These are phyloP conservation scores for Falco columbarius DNA, from an alignment of 2,797 vertebrate genomes.

Conservation along the genomic window DNA sequence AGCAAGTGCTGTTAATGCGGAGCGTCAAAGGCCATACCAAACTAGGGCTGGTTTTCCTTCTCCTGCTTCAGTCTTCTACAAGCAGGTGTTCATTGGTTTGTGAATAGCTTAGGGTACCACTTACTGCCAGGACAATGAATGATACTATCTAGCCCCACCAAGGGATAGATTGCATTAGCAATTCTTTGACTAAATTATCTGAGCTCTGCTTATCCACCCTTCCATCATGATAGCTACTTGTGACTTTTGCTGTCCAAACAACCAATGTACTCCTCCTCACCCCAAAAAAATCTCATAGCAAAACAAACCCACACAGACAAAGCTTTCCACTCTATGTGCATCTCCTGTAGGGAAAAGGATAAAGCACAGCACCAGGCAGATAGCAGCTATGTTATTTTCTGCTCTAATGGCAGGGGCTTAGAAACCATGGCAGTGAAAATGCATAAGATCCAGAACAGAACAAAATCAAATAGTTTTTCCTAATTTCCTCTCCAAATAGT, in stretches of 20 bases:
- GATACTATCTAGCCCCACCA: background rate
- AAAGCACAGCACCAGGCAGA: constrained; percentile 9
- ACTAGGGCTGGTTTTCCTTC: background rate
- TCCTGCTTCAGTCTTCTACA: background rate
- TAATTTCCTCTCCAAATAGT: background rate
- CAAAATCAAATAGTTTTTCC: background rate
- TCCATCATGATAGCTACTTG: background rate
- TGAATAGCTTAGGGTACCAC: background rate
- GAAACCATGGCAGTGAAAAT: background rate
- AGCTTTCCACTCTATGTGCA: background rate
- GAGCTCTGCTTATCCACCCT: background rate
- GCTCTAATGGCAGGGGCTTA: background rate
- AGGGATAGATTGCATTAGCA: background rate
- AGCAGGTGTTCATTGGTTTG: background rate
- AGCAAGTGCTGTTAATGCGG: background rate
- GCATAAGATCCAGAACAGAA: background rate
- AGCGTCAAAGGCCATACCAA: background rate
- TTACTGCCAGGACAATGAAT: background rate
- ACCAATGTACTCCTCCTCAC: background rate
- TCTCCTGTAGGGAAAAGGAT: background rate
- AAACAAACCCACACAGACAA: background rate
- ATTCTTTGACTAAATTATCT: background rate
- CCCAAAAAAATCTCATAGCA: background rate
- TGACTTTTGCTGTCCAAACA: background rate
- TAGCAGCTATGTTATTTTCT: constrained; percentile 30